Evolutionary conservation across 2,888 invertebrate genomes (phyloP), one percentile per base, ranked within the genome.

Genomic region (Marasmarcha lunaedactyla): DNA sequence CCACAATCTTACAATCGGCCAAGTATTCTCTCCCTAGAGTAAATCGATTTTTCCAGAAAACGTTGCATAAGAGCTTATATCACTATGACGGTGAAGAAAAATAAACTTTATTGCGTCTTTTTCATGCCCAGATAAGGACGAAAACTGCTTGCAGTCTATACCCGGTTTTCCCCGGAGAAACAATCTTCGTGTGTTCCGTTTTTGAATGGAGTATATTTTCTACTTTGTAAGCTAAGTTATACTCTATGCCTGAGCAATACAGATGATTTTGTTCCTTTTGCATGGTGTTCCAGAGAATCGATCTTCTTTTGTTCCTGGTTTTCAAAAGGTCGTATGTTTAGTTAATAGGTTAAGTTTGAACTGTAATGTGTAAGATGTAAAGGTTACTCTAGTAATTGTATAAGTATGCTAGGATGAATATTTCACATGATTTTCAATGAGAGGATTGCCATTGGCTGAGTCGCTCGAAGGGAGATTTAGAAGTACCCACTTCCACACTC

Each of bases 141-240:
- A 63, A 51, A 65, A 59, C 58, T 46, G 63, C 53, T 35, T 70
- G 50, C 42, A 44, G 34, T 20, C 39, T 35, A 46, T 49, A 48
- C 53, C 54, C 58, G 67, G 56, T 77, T 77, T 81, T 83, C 81
- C 81, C 79, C 69, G 70, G 78, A 83, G 83, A 77, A 30, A 73
- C 81, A 79, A 83, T 83, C 83, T 81, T 76, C 63, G 60, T 60
- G 57, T 59, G 74, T 65, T 73, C 76, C 68, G 74, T 77, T 71
- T 73, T 70, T 64, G 71, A 78, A 79, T 72, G 72, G 56, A 70
- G 61, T 77, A 78, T 74, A 71, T 67, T 65, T 69, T 46, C 33
- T 15, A 5, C 1, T 1, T 4, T 13, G 1, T 50, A 57, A 34
- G 26, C 15, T 1, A 69, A 50, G 52, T 44, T 48, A 14, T 41